Percentiles rank a stretch among this genome's conserved stretches.
phyloP scores from a whole-genome alignment of 2,888 invertebrate species.

The Drosophila mercatorum region DNA sequence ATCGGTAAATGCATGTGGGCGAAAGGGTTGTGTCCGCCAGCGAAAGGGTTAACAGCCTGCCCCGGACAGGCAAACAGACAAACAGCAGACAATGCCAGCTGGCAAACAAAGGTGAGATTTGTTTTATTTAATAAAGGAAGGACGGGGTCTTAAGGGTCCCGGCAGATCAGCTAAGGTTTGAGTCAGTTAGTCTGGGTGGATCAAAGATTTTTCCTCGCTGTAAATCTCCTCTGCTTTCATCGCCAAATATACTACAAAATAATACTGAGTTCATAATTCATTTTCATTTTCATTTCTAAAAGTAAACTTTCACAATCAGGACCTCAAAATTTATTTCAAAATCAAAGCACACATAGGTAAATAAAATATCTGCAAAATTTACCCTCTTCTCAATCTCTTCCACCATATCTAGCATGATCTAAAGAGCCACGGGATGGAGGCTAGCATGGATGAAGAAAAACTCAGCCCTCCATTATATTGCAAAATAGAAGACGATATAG shows the following conservation, averaged over 20 bases:
- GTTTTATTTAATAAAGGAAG: not conserved
- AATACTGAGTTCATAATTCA: too few species aligned
- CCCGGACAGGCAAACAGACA: not conserved
- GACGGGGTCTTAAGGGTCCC: not conserved
- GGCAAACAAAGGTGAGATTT: slow-evolving; percentile 41
- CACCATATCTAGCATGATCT: not conserved
- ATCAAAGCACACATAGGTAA: slow-evolving; percentile 9
- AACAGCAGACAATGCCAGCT: not conserved
- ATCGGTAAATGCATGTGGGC: slow-evolving; percentile 59
- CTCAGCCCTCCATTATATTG: not conserved
- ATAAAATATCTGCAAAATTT: not conserved
- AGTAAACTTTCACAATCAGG: too few species aligned
- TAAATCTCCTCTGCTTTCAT: too few species aligned
- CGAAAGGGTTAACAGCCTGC: slow-evolving; percentile 39
- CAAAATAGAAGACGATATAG: not conserved
- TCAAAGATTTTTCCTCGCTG: too few species aligned
- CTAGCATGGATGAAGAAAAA: slow-evolving; percentile 3
- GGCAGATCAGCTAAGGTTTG: not conserved
- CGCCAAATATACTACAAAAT: too few species aligned
- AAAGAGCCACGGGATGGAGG: slow-evolving; percentile 14
- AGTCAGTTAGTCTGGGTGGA: not conserved
- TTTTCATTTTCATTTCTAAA: too few species aligned
- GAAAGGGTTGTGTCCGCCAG: slow-evolving; percentile 19
- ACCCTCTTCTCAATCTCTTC: not conserved
- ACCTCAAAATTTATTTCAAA: too few species aligned